Conservation (phyloP, 2,113 vertebrate species). For the Otis tarda region DNA sequence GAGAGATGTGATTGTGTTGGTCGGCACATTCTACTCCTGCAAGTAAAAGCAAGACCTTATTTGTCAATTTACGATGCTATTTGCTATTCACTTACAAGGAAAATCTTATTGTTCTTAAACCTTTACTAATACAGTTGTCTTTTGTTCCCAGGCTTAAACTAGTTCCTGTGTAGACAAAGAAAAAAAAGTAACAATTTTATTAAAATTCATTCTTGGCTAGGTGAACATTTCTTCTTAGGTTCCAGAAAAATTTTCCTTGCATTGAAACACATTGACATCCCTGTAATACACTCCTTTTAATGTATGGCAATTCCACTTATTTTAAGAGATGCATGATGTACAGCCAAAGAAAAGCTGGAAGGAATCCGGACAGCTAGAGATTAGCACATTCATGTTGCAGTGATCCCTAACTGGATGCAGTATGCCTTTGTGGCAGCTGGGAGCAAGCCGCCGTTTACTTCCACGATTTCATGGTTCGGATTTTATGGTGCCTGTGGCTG, state of each 20-base stretch:
- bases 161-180: background rate
- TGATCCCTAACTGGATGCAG: background rate
- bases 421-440: background rate
- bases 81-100: background rate
- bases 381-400: background rate
- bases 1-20: no score
- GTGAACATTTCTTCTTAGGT: background rate
- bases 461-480: background rate
- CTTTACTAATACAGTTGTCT: background rate
- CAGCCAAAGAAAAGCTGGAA: background rate
- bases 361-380: background rate
- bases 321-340: background rate
- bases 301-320: background rate
- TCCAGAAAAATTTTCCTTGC: background rate
- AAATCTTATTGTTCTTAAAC: background rate
- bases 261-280: background rate
- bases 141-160: background rate
- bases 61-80: background rate
- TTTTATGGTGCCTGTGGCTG: background rate
- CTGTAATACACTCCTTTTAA: background rate
- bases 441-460: background rate
- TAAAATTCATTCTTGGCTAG: background rate
- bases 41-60: background rate
- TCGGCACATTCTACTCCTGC: accelerated
- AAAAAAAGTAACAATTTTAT: background rate